These are phyloP conservation scores for Fistularia tabacaria DNA, from an alignment of 2,797 vertebrate species.

Conservation along the genomic window DNA sequence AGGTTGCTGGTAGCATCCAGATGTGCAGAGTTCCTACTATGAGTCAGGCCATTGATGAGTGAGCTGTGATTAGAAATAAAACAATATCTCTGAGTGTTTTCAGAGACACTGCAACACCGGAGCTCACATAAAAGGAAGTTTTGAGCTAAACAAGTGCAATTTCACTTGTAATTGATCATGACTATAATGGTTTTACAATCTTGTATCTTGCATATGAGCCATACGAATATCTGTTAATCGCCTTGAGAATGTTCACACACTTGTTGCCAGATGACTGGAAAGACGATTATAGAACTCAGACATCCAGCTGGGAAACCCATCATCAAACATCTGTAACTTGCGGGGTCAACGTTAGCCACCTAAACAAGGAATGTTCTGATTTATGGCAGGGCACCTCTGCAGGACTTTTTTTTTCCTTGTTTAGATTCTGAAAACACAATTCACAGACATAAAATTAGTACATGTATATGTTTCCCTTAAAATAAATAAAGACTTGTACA, in stretches of 20 bases:
- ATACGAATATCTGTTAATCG: not conserved
- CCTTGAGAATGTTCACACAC: too few species aligned
- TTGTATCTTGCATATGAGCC: not conserved
- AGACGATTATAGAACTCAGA: not conserved
- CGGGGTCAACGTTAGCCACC: not conserved
- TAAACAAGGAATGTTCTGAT: not conserved
- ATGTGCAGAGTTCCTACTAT: slow-evolving; percentile 40
- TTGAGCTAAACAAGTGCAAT: too few species aligned
- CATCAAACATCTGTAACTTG: not conserved
- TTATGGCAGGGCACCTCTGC: too few species aligned
- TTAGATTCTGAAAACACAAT: too few species aligned
- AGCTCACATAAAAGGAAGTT: too few species aligned
- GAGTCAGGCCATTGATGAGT: slow-evolving; percentile 34
- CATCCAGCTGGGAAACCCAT: not conserved
- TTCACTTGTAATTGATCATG: not conserved
- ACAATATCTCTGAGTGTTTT: slow-evolving; percentile 5
- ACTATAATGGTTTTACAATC: not conserved
- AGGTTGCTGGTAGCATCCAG: slow-evolving; percentile 49
- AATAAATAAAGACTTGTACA: too few species aligned
- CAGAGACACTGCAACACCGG: too few species aligned
- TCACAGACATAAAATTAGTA: too few species aligned
- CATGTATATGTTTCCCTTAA: too few species aligned
- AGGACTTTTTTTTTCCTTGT: too few species aligned
- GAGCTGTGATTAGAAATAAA: slow-evolving; percentile 23
- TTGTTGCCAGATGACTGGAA: slow-evolving; percentile 1